Evolutionary conservation across 1,140 invertebrate genomes (phyloP).

Genomic region (Pseudomyrmex sp.): DNA sequence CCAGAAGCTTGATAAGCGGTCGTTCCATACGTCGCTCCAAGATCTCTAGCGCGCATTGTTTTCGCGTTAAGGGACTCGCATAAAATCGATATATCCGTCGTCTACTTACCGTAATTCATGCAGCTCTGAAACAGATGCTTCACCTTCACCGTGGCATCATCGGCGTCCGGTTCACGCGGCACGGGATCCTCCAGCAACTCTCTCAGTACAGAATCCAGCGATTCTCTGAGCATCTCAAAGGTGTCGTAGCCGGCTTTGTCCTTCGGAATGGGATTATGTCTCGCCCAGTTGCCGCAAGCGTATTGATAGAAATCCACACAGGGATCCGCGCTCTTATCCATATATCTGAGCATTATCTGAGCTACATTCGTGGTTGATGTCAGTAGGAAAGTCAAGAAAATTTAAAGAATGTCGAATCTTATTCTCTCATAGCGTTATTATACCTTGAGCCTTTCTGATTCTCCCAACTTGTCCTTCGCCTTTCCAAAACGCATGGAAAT

Average conservation of each 20-base stretch:
- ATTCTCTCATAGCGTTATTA: neutral
- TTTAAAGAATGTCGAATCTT: too few species aligned
- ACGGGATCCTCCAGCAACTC: conserved; percentile 88
- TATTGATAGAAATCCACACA: conserved; percentile 97
- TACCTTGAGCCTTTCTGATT: conserved; percentile 78
- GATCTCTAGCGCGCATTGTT: conserved; percentile 84
- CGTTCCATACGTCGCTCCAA: conserved; percentile 89
- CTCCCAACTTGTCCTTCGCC: conserved; percentile 80
- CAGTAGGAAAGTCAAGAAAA: conserved; percentile 33
- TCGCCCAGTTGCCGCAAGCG: conserved; percentile 95
- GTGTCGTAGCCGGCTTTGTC: conserved; percentile 93
- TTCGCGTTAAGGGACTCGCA: conserved; percentile 36
- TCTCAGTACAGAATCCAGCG: conserved; percentile 89
- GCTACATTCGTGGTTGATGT: conserved; percentile 74
- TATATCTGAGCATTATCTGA: conserved; percentile 90
- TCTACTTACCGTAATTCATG: conserved; percentile 90
- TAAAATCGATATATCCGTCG: neutral
- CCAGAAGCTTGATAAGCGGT: conserved; percentile 90
- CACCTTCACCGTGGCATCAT: conserved; percentile 89
- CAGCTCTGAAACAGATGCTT: conserved; percentile 94
- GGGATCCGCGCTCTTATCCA: conserved; percentile 92
- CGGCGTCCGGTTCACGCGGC: conserved; percentile 68
- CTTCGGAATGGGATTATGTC: conserved; percentile 93
- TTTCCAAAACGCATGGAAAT: conserved; percentile 85
- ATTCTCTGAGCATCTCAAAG: conserved; percentile 93